These are phyloP conservation scores for Danio aesculapii DNA, from an alignment of 2,797 vertebrate genomes.

Conservation along the genomic window DNA sequence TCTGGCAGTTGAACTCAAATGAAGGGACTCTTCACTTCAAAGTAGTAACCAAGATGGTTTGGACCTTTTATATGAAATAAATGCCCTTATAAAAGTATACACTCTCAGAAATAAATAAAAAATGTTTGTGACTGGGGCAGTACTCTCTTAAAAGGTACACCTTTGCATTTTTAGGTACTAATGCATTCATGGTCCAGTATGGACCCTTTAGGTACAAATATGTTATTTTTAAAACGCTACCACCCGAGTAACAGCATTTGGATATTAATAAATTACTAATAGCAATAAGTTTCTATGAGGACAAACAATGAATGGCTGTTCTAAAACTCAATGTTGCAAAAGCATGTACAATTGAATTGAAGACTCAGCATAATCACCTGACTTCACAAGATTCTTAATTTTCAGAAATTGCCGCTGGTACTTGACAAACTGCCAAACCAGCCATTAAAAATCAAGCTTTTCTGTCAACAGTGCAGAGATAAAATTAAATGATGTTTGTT, in stretches of 20 bases:
- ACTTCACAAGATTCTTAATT: conserved; percentile 66
- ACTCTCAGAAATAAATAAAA: neutral
- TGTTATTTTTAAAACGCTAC: too few species aligned
- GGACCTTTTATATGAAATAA: too few species aligned
- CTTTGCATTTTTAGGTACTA: too few species aligned
- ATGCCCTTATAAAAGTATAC: too few species aligned
- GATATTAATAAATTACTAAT: neutral
- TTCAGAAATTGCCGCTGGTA: conserved; percentile 60
- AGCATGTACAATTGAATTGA: conserved; percentile 1
- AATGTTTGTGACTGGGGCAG: too few species aligned
- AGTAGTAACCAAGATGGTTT: too few species aligned
- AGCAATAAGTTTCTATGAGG: neutral
- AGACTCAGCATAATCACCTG: conserved; percentile 14
- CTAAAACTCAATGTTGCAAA: neutral
- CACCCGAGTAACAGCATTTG: too few species aligned
- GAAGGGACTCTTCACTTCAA: too few species aligned
- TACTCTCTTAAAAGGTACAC: too few species aligned
- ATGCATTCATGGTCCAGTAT: too few species aligned
- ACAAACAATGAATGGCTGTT: neutral
- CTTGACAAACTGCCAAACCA: conserved; percentile 54
- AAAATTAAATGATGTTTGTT: conserved; percentile 63
- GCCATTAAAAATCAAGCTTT: conserved; percentile 60
- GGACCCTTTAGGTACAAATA: too few species aligned
- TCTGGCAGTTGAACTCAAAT: too few species aligned
- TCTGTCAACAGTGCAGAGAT: conserved; percentile 43